Evolutionary conservation across 2,113 vertebrate genomes (phyloP).

Genomic region (Labeo rohita): DNA sequence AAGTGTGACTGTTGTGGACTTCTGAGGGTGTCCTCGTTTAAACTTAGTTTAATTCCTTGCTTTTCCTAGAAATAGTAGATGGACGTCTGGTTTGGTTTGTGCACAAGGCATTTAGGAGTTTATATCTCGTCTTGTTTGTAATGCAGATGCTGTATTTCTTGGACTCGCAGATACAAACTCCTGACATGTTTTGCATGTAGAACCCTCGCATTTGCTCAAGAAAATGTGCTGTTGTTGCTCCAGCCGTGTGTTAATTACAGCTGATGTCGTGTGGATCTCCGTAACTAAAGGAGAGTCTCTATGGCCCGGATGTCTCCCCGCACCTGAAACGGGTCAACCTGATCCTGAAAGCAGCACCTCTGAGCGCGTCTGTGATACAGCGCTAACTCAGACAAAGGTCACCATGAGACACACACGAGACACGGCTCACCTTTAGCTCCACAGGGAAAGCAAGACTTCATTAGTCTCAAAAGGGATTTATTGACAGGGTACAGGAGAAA

Average conservation of each 20-base stretch:
- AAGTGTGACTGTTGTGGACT: too few relatives aligned
- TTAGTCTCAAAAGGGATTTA: too few relatives aligned
- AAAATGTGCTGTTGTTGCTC: too few relatives aligned
- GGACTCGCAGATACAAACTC: neutral
- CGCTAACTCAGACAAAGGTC: neutral
- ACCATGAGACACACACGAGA: too few relatives aligned
- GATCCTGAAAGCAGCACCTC: constrained; percentile 59
- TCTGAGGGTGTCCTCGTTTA: too few relatives aligned
- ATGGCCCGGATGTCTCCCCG: neutral
- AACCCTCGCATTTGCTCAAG: neutral
- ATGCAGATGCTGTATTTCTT: too few relatives aligned
- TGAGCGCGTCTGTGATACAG: constrained; percentile 8
- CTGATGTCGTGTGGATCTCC: constrained; percentile 51
- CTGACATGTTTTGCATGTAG: neutral
- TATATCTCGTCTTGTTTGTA: too few relatives aligned
- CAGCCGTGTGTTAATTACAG: constrained; percentile 63
- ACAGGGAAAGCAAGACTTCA: neutral
- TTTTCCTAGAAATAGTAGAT: too few relatives aligned
- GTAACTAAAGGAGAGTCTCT: constrained; percentile 57
- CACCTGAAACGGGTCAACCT: constrained; percentile 59
- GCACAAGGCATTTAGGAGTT: too few relatives aligned
- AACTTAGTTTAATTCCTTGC: too few relatives aligned
- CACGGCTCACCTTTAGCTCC: neutral
- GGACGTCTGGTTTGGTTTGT: too few relatives aligned
- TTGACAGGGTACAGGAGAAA: neutral